Conservation (phyloP, 2,797 vertebrate species). For the Darevskia nairensis region DNA sequence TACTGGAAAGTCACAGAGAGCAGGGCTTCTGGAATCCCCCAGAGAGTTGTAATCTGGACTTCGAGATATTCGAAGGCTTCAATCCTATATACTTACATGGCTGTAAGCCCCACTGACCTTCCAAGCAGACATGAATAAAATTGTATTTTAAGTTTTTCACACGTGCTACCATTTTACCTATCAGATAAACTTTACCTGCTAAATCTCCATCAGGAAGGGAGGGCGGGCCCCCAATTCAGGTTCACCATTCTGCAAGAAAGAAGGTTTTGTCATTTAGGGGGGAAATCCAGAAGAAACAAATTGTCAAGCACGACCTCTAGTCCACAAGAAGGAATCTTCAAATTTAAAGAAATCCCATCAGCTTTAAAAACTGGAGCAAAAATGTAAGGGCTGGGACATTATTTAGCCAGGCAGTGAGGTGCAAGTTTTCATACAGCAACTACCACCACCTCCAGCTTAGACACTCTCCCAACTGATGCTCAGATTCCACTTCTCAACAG, state of each 20-base stretch:
- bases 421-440: neutral
- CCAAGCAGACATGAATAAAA: neutral
- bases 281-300: neutral
- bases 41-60: no score
- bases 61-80: no score
- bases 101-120: no score
- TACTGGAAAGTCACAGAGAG: no score
- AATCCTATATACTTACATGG: no score
- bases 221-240: accelerated
- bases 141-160: neutral
- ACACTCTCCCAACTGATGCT: neutral
- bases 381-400: neutral
- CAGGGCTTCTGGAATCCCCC: no score
- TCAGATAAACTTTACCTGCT: neutral
- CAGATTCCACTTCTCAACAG: slow-evolving; percentile 73
- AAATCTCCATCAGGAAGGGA: no score
- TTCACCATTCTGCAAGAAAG: neutral
- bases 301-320: neutral
- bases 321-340: neutral
- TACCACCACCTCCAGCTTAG: neutral
- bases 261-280: neutral
- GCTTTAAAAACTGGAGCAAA: neutral
- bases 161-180: neutral
- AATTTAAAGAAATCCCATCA: neutral
- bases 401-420: neutral